These are phyloP conservation scores for Euplagia quadripunctaria DNA, from an alignment of 2,888 invertebrate species.

Conservation along the genomic window DNA sequence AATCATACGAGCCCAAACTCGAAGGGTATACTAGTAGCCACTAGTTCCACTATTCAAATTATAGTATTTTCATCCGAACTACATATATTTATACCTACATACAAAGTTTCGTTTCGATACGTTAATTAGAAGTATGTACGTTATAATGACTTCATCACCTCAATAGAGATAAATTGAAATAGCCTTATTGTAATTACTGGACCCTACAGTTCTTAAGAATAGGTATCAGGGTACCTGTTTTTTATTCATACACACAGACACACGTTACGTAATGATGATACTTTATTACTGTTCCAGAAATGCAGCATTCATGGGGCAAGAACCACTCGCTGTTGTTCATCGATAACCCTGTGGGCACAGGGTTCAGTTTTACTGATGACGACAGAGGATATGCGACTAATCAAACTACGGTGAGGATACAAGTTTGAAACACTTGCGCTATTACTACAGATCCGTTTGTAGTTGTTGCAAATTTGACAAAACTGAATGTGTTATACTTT, in stretches of 20 bases:
- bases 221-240: neutral
- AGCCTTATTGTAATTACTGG: neutral
- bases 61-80: no score
- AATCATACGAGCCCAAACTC: no score
- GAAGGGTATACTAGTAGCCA: no score
- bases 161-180: neutral
- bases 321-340: constrained; percentile 89
- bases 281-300: constrained; percentile 67
- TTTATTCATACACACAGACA: neutral
- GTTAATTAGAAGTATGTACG: no score
- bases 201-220: neutral
- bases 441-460: neutral
- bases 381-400: constrained; percentile 88
- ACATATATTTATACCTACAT: no score
- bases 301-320: constrained; percentile 88
- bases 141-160: no score
- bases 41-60: no score
- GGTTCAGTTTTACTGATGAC: constrained; percentile 89
- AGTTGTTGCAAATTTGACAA: neutral
- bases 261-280: neutral
- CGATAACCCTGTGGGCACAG: constrained; percentile 90
- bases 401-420: constrained; percentile 84
- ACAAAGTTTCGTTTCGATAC: no score
- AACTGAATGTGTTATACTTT: no score
- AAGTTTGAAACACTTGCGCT: neutral